phyloP scores from a whole-genome alignment of 2,888 invertebrate genomes.

The Trachelus troglodyta region DNA sequence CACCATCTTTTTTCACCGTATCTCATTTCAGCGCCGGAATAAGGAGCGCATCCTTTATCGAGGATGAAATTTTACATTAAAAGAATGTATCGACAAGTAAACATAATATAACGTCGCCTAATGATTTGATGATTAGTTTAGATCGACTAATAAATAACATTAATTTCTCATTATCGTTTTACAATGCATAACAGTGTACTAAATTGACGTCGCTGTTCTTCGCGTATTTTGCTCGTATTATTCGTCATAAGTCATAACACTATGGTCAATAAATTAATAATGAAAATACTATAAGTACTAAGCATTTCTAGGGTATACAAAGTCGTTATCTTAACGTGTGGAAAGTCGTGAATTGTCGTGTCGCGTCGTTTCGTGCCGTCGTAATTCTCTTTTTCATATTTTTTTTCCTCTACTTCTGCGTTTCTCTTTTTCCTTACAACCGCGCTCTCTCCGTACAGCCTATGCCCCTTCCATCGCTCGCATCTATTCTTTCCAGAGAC shows the following conservation, averaged over 20 bases:
- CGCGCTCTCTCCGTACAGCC: background rate
- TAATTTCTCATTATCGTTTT: slow-evolving; percentile 43
- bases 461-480: background rate
- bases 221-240: slow-evolving; percentile 12
- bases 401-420: slow-evolving; percentile 4
- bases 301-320: slow-evolving; percentile 39
- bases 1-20: too few relatives aligned
- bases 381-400: slow-evolving; percentile 16
- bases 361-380: background rate
- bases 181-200: slow-evolving; percentile 45
- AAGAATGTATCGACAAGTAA: slow-evolving; percentile 7
- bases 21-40: background rate
- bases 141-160: slow-evolving; percentile 54
- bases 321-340: slow-evolving; percentile 26
- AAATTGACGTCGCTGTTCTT: slow-evolving; percentile 34
- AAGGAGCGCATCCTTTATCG: background rate
- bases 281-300: slow-evolving; percentile 63
- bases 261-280: slow-evolving; percentile 61
- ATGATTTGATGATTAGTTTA: slow-evolving; percentile 46
- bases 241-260: slow-evolving; percentile 32
- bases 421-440: background rate
- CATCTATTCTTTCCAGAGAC: background rate
- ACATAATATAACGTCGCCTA: slow-evolving; percentile 43
- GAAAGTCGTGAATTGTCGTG: slow-evolving; percentile 15
- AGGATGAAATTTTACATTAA: background rate